These are phyloP conservation scores for Drosophila bipectinata DNA, from an alignment of 1,140 invertebrate species.

Conservation along the genomic window DNA sequence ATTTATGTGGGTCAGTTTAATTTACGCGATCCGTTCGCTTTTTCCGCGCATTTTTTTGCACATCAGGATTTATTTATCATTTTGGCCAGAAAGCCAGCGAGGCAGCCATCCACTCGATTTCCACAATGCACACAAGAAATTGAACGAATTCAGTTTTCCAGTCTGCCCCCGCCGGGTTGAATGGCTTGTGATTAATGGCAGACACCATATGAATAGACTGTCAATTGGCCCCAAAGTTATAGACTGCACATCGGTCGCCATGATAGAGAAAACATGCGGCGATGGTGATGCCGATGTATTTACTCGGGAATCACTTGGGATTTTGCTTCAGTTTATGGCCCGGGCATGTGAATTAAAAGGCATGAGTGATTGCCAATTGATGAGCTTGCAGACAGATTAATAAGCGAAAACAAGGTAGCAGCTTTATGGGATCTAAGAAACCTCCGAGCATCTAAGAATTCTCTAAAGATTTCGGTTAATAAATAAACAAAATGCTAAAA, in stretches of 20 bases:
- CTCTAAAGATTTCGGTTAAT: neutral
- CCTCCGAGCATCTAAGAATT: neutral
- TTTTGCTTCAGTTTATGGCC: constrained; percentile 37
- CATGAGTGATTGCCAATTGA: constrained; percentile 27
- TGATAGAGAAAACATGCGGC: constrained; percentile 31
- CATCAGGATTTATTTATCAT: constrained; percentile 67
- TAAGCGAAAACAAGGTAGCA: constrained; percentile 12
- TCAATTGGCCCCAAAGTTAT: constrained; percentile 62
- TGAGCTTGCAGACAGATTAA: constrained; percentile 12
- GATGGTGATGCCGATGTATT: constrained; percentile 13
- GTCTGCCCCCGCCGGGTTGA: constrained; percentile 41
- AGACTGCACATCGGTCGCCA: constrained; percentile 37
- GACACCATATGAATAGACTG: constrained; percentile 56
- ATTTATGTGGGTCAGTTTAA: constrained; percentile 82
- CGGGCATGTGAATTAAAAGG: constrained; percentile 40
- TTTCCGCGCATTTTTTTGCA: constrained; percentile 48
- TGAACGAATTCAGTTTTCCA: constrained; percentile 38
- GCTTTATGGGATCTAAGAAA: constrained; percentile 9
- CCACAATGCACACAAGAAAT: constrained; percentile 31
- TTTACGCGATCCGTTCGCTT: constrained; percentile 63
- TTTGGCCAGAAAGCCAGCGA: constrained; percentile 1
- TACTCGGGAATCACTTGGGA: constrained; percentile 16
- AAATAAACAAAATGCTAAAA: neutral
- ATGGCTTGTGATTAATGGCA: constrained; percentile 64
- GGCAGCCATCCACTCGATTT: constrained; percentile 36